Evolutionary conservation across 2,797 vertebrate species (phyloP).

Genomic region (Molossus alvarezi): DNA sequence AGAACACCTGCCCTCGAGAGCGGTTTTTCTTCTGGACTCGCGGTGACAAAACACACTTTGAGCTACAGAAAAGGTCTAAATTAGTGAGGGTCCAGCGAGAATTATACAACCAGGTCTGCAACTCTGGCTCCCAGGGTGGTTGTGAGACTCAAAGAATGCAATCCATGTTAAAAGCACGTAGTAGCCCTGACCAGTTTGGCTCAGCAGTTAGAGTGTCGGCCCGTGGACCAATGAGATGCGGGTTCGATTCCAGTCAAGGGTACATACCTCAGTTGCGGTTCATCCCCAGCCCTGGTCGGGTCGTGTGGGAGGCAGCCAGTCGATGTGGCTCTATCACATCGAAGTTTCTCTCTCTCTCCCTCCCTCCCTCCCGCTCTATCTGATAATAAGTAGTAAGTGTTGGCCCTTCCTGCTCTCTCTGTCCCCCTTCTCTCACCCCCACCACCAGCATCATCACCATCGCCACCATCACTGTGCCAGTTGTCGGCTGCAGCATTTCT

Average conservation of each 20-base stretch:
- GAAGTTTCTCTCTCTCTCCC: too few species aligned
- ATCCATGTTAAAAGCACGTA: too few species aligned
- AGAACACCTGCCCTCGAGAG: rapidly evolving
- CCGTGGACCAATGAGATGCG: too few species aligned
- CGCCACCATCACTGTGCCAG: background rate
- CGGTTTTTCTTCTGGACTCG: background rate
- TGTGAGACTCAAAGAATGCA: too few species aligned
- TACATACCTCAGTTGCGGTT: too few species aligned
- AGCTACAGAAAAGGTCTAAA: background rate
- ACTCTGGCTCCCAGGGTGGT: background rate
- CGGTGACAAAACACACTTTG: background rate
- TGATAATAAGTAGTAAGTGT: background rate
- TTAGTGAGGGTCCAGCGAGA: background rate
- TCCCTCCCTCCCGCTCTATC: too few species aligned
- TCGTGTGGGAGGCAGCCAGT: too few species aligned
- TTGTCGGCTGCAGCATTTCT: background rate
- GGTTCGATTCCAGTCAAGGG: too few species aligned
- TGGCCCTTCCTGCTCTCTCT: background rate
- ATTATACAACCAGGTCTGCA: background rate
- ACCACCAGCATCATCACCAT: background rate
- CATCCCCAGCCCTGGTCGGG: too few species aligned
- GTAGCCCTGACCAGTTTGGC: too few species aligned
- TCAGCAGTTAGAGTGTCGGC: too few species aligned
- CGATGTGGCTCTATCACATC: too few species aligned
- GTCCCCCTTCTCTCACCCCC: background rate